Evolutionary conservation across 2,888 invertebrate species (phyloP), one percentile per base, ranked within the genome.

Genomic region (Zele albiditarsus): DNA sequence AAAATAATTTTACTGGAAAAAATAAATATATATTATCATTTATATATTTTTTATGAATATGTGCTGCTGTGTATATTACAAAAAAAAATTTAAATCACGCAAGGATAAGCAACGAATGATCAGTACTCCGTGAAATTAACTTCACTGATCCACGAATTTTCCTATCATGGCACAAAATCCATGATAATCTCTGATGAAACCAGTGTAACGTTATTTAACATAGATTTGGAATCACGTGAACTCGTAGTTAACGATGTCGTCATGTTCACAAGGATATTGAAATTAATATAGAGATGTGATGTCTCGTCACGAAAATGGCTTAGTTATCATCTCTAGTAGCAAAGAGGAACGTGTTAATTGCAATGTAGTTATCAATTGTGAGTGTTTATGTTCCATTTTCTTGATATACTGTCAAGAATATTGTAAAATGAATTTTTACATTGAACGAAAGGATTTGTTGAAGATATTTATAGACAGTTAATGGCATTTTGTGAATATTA

Each of bases 71-170:
- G 0, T 38, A 38, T 38, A 6, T 38, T 8, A 16, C 16, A 33
- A 27, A 53, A 27, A 72, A 65, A 72, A 57, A 67, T 68, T 60
- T 28, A n/a, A 67, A 68, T 60, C 60, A 73, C n/a, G 67, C 67
- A 28, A 60, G 67, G 16, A 27, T 57, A 67, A 58, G 67, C 67
- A 73, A 38, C 8, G 63, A 63, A 60, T 73, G 46, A 73, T 73
- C 67, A 73, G 28, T 68, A 28, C 25, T 42, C 20, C 67, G 67
- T 73, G 60, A 73, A 73, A 73, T 73, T 66, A 73, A 73, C 67
- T 14, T 58, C 46, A 67, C 28, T 42, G 57, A 73, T 73, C 67
- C 67, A 57, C 46, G 71, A 73, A 67, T 67, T 60, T 73, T 73
- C 46, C 49, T 58, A 27, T 28, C 20, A 42, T 33, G 10, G 16